Conservation (phyloP, 2,888 invertebrate species). For the Ditula angustiorana region DNA sequence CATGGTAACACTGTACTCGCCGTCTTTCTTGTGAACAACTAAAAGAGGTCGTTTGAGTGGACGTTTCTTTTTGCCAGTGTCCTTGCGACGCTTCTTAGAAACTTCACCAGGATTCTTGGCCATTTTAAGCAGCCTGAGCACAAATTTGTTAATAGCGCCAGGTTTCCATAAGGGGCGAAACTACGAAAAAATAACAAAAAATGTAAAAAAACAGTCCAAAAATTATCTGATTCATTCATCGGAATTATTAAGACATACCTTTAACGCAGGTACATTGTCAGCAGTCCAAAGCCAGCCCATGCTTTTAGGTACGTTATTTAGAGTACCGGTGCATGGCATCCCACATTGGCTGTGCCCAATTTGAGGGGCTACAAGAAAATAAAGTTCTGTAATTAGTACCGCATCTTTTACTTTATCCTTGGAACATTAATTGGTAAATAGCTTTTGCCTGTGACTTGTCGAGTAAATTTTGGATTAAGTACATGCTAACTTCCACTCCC, state of each 20-base stretch:
- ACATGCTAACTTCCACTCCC: too few relatives aligned
- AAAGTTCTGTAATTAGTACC: background rate
- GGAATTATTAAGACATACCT: conserved; percentile 55
- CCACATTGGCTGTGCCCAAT: conserved; percentile 75
- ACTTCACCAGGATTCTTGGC: conserved; percentile 69
- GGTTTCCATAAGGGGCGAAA: conserved; percentile 77
- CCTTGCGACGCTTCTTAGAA: conserved; percentile 68
- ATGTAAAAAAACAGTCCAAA: too few relatives aligned
- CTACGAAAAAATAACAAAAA: conserved; percentile 71
- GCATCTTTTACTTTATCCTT: too few relatives aligned
- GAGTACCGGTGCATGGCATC: conserved; percentile 65
- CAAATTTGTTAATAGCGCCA: conserved; percentile 74
- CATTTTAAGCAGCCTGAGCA: conserved; percentile 68
- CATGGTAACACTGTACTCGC: conserved; percentile 76
- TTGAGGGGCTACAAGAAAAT: conserved; percentile 67
- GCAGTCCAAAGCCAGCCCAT: conserved; percentile 84
- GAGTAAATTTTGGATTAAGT: too few relatives aligned
- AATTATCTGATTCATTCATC: background rate
- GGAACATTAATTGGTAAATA: too few relatives aligned
- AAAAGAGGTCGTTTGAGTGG: conserved; percentile 72
- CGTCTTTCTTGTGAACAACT: conserved; percentile 72
- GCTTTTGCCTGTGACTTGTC: too few relatives aligned
- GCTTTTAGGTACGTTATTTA: conserved; percentile 67
- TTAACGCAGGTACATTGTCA: conserved; percentile 71
- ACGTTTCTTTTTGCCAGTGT: conserved; percentile 57